Conservation (phyloP, 30 jellyfish, hydroid and myxozoan genomes). For the Morbakka virulenta region DNA sequence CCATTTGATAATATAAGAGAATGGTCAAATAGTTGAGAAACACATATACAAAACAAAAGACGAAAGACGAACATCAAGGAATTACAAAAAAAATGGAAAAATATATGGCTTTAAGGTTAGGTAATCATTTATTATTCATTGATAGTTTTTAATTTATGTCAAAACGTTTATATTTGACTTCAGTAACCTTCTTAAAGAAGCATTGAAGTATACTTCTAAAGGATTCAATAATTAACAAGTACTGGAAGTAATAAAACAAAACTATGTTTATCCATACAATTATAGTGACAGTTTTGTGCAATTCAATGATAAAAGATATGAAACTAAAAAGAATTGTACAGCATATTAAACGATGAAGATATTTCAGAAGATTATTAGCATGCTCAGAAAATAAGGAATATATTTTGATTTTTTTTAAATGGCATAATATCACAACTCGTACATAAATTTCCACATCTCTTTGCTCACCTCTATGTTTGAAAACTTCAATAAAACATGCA, state of each 20-base stretch:
- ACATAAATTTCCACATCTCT: constrained; percentile 10
- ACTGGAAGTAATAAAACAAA: constrained; percentile 31
- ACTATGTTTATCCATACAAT: constrained; percentile 67
- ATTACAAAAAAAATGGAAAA: constrained; percentile 14
- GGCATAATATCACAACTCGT: constrained; percentile 28
- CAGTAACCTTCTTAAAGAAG: constrained; percentile 11
- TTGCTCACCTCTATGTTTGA: constrained; percentile 37
- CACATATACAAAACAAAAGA: constrained; percentile 27
- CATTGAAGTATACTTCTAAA: not conserved
- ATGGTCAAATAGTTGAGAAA: constrained; percentile 35
- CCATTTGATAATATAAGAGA: constrained; percentile 38
- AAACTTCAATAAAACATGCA: constrained; percentile 17
- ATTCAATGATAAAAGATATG: constrained; percentile 23
- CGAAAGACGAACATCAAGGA: constrained; percentile 14
- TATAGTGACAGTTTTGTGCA: constrained; percentile 23
- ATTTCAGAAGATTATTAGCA: constrained; percentile 37
- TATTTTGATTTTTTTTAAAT: not conserved
- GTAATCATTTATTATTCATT: constrained; percentile 25
- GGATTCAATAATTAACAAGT: not conserved
- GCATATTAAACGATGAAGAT: no score
- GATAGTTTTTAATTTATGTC: constrained; percentile 40
- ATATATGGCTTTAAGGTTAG: constrained; percentile 34
- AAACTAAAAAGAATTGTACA: not conserved
- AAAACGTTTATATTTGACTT: constrained; percentile 7
- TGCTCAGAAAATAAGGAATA: constrained; percentile 12